phyloP scores from a whole-genome alignment of 2,797 vertebrate species.

The Acipenser ruthenus region DNA sequence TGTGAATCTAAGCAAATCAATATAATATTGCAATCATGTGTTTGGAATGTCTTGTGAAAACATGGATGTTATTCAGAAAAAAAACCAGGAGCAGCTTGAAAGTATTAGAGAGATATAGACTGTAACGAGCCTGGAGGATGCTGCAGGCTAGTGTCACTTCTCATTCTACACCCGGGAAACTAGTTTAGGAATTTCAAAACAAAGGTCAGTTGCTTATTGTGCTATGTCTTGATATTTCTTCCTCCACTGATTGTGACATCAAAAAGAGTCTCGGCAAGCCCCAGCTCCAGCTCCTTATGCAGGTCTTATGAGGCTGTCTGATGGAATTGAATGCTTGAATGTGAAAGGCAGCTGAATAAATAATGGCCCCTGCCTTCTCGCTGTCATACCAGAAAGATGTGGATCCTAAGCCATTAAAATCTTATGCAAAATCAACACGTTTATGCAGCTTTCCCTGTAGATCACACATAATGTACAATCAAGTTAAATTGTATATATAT shows the following conservation, averaged over 20 bases:
- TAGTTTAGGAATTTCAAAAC: conserved; percentile 53
- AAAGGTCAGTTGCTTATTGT: conserved; percentile 39
- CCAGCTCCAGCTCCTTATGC: background rate
- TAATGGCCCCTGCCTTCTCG: background rate
- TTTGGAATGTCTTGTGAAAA: no score
- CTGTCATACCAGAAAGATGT: no score
- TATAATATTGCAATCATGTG: no score
- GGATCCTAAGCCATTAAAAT: no score
- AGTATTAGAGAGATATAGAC: conserved; percentile 52
- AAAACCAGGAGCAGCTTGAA: no score
- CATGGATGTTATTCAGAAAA: no score
- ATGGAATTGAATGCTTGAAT: background rate
- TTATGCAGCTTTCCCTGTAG: no score
- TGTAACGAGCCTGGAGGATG: conserved; percentile 48
- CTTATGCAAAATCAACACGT: no score
- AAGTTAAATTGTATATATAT: no score
- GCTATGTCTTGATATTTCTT: conserved; percentile 38
- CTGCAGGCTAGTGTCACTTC: conserved; percentile 62
- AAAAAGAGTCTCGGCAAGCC: background rate
- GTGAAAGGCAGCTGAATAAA: conserved; percentile 4
- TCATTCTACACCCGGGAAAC: conserved; percentile 52
- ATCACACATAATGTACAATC: no score
- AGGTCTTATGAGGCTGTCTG: background rate
- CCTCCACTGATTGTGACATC: conserved; percentile 36
- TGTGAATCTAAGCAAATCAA: no score